These are phyloP conservation scores for Montipora capricornis DNA, from an alignment of 64 coral and sea anemone species.

Conservation along the genomic window DNA sequence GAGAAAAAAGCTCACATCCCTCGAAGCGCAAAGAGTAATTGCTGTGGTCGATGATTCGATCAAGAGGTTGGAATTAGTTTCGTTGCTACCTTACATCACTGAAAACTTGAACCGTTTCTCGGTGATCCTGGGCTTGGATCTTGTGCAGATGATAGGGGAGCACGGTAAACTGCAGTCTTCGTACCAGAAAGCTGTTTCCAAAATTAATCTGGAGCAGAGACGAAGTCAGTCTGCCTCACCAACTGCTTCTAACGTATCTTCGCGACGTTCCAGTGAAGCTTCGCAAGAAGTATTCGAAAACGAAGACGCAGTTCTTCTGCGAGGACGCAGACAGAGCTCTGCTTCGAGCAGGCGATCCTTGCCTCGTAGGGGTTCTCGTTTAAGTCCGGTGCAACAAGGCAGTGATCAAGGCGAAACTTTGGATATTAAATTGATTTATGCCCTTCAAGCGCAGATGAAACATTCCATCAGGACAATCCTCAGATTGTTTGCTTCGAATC, in stretches of 20 bases:
- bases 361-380: background rate
- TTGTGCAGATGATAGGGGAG: constrained; percentile 73
- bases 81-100: constrained; percentile 85
- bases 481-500: constrained; percentile 89
- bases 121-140: constrained; percentile 83
- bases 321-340: constrained; percentile 54
- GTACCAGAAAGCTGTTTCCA: constrained; percentile 87
- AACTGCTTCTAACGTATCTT: constrained; percentile 37
- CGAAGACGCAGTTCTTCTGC: background rate
- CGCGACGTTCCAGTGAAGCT: constrained; percentile 64
- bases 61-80: constrained; percentile 84
- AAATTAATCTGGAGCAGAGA: constrained; percentile 76
- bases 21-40: constrained; percentile 94
- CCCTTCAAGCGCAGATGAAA: constrained; percentile 61
- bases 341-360: background rate
- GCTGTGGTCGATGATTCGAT: constrained; percentile 91
- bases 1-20: constrained; percentile 94
- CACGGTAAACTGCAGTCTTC: constrained; percentile 81
- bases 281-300: constrained; percentile 29
- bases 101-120: constrained; percentile 93
- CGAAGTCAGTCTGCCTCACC: constrained; percentile 51
- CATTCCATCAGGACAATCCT: constrained; percentile 86
- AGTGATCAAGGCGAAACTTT: constrained; percentile 5
- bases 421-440: constrained; percentile 36
- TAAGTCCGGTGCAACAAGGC: background rate